Conservation (phyloP, 1,140 invertebrate species). For the Drosophila mayri region DNA sequence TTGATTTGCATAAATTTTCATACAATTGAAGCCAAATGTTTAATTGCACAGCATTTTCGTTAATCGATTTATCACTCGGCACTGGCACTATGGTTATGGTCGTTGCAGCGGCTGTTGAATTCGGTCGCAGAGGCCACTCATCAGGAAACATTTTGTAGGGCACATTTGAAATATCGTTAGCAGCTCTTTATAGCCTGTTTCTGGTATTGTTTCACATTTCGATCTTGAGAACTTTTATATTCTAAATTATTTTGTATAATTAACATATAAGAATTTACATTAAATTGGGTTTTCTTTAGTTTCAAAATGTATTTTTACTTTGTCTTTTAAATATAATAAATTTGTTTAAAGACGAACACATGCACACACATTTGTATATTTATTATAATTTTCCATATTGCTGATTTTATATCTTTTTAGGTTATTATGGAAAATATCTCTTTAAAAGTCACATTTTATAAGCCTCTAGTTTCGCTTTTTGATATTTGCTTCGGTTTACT, state of each 20-base stretch:
- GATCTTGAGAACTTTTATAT: background rate
- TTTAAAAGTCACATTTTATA: background rate
- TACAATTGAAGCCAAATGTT: slow-evolving; percentile 71
- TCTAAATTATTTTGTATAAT: background rate
- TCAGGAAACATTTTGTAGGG: slow-evolving; percentile 76
- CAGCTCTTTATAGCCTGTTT: background rate
- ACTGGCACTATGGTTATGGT: slow-evolving; percentile 31
- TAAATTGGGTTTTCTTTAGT: too few species aligned
- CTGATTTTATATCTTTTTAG: too few species aligned
- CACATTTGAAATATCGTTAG: slow-evolving; percentile 53
- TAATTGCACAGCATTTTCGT: slow-evolving; percentile 67
- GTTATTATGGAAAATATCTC: background rate
- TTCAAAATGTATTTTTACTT: too few species aligned
- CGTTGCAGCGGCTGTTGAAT: slow-evolving; percentile 45
- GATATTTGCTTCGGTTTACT: background rate
- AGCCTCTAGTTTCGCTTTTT: background rate
- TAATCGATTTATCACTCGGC: slow-evolving; percentile 57
- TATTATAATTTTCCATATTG: too few species aligned
- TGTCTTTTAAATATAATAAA: too few species aligned
- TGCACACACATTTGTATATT: too few species aligned
- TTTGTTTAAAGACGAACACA: too few species aligned
- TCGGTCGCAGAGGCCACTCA: slow-evolving; percentile 55
- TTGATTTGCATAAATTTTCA: slow-evolving; percentile 80
- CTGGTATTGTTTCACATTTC: slow-evolving; percentile 30
- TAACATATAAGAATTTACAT: too few species aligned